A percentile compares a stretch with the other conserved stretches of the same genome.
phyloP scores from a whole-genome alignment of 2,888 invertebrate species.

The Drosophila trichaetosa region DNA sequence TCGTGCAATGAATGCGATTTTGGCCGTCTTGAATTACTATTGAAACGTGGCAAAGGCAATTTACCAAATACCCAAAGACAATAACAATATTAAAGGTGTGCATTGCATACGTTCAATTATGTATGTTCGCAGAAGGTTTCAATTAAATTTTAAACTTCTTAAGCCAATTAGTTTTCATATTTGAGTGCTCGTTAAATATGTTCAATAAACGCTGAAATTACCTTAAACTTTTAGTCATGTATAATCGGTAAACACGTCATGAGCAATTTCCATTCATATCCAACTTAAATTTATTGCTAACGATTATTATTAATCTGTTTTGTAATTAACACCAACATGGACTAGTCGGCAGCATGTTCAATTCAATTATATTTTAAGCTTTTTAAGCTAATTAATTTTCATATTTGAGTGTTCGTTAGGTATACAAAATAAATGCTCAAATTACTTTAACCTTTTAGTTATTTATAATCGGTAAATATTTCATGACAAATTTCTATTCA shows the following conservation, averaged over 20 bases:
- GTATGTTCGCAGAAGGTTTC: background rate
- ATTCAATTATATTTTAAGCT: background rate
- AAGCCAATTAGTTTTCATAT: background rate
- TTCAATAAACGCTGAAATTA: background rate
- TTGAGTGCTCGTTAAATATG: background rate
- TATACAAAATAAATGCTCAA: background rate
- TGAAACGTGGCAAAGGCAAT: slow-evolving; percentile 57
- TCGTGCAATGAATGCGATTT: slow-evolving; percentile 63
- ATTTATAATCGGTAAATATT: background rate
- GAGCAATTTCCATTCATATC: background rate
- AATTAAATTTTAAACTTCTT: background rate
- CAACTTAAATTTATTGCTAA: background rate
- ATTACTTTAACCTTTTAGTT: background rate
- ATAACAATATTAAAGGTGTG: slow-evolving; percentile 2
- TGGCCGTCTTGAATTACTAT: slow-evolving; percentile 61
- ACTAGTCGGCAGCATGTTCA: background rate
- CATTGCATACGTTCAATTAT: slow-evolving; percentile 25
- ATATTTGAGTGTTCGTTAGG: background rate
- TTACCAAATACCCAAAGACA: slow-evolving; percentile 21
- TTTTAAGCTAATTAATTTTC: background rate
- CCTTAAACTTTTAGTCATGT: background rate
- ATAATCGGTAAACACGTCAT: background rate
- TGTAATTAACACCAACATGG: background rate
- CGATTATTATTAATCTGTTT: background rate
- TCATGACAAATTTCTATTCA: background rate